Evolutionary conservation across 1,140 invertebrate species (phyloP).

Genomic region (Drosophila guanche): DNA sequence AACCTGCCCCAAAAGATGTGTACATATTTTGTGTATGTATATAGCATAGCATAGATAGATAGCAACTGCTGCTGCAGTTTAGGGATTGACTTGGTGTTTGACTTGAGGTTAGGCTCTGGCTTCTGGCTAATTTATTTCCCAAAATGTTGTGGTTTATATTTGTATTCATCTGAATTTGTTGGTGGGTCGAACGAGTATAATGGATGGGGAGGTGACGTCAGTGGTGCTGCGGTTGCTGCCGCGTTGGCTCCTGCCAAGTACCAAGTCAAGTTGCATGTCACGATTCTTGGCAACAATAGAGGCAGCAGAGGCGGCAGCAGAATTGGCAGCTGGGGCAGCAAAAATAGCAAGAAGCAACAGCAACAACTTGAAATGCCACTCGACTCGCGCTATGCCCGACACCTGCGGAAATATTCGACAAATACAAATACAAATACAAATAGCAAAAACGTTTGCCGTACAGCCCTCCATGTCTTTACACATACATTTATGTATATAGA

Average conservation of each 20-base stretch:
- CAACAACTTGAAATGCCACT: constrained; percentile 75
- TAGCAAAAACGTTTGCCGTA: constrained; percentile 43
- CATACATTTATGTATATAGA: constrained; percentile 13
- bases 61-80: too few species aligned
- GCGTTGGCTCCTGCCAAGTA: constrained; percentile 63
- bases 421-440: constrained; percentile 34
- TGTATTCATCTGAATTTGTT: constrained; percentile 28
- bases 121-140: constrained; percentile 60
- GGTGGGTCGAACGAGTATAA: constrained; percentile 18
- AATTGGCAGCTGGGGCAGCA: too few species aligned
- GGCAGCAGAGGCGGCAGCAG: constrained; percentile 16
- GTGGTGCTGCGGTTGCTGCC: constrained; percentile 20
- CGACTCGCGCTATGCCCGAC: constrained; percentile 60
- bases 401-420: constrained; percentile 79
- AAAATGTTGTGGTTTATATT: constrained; percentile 29
- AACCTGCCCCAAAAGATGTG: too few species aligned
- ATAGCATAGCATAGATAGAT: too few species aligned
- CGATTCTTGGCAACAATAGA: constrained; percentile 66
- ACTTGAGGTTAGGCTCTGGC: constrained; percentile 1
- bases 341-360: constrained; percentile 33
- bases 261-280: constrained; percentile 78
- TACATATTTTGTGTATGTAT: too few species aligned
- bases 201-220: constrained; percentile 63
- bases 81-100: constrained; percentile 18
- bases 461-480: constrained; percentile 51